phyloP scores from a whole-genome alignment of 2,113 vertebrate species.

The Tringa solitaria region DNA sequence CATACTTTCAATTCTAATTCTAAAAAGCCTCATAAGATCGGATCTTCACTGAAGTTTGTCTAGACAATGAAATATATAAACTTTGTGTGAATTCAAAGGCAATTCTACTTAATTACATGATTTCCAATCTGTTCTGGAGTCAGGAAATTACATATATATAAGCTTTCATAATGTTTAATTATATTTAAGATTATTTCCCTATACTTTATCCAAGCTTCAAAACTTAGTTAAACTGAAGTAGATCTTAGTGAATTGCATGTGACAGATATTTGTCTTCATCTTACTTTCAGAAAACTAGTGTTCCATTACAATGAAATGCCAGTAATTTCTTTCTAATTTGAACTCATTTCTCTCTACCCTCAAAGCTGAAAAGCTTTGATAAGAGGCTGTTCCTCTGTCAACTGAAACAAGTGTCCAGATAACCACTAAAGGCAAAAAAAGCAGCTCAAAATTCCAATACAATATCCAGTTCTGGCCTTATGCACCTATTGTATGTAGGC shows the following conservation, averaged over 20 bases:
- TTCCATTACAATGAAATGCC: neutral
- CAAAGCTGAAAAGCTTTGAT: neutral
- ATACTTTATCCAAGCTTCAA: neutral
- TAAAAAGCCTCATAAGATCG: slow-evolving; percentile 69
- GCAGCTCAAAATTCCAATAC: neutral
- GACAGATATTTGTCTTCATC: neutral
- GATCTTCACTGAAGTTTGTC: neutral
- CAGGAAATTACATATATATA: neutral
- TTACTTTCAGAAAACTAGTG: neutral
- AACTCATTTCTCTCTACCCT: neutral
- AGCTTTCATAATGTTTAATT: slow-evolving; percentile 3
- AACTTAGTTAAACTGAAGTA: neutral
- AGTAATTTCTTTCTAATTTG: neutral
- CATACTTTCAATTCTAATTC: slow-evolving; percentile 72
- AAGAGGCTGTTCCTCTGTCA: neutral
- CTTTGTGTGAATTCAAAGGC: neutral
- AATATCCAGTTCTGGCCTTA: neutral
- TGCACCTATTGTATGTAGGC: neutral
- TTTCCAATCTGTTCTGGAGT: neutral
- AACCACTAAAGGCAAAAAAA: neutral
- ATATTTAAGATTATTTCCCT: neutral
- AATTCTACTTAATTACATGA: neutral
- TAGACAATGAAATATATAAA: neutral
- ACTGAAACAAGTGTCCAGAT: neutral
- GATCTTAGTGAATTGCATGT: neutral